A percentile compares a stretch with the other conserved stretches of the same genome.
These are phyloP conservation scores for Phoenoteleia sp. DNA, from an alignment of 2,888 invertebrate species.

Conservation along the genomic window DNA sequence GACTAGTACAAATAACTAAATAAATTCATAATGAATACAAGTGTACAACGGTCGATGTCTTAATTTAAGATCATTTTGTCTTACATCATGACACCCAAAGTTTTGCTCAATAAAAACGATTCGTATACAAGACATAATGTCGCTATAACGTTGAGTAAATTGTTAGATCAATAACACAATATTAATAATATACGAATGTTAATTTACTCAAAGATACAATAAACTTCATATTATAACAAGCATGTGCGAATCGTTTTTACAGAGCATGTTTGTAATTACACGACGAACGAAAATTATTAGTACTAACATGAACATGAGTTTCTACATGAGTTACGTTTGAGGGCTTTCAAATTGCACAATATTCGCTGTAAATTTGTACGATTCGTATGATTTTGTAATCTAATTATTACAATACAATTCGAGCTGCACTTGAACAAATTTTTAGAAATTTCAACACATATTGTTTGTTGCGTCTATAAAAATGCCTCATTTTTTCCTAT, in stretches of 20 bases:
- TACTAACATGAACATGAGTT: too few relatives aligned
- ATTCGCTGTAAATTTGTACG: too few relatives aligned
- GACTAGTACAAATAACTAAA: slow-evolving; percentile 71
- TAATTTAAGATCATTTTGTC: neutral
- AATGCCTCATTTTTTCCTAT: too few relatives aligned
- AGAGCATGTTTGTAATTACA: too few relatives aligned
- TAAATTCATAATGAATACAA: slow-evolving; percentile 25
- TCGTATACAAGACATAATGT: neutral
- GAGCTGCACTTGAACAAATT: too few relatives aligned
- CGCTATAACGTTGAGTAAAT: neutral
- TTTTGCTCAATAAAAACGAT: slow-evolving; percentile 16
- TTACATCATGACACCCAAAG: neutral
- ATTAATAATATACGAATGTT: slow-evolving; percentile 13
- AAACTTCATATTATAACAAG: neutral
- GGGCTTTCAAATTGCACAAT: too few relatives aligned
- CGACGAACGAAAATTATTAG: too few relatives aligned
- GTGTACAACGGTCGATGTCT: slow-evolving; percentile 10
- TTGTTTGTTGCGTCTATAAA: too few relatives aligned
- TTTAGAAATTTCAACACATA: too few relatives aligned
- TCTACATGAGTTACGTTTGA: too few relatives aligned
- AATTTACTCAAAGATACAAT: neutral
- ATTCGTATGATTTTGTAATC: neutral
- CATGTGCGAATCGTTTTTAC: slow-evolving; percentile 12
- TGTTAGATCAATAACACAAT: neutral
- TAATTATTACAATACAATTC: neutral